Evolutionary conservation across 2,888 invertebrate species (phyloP).

Genomic region (Aspidapion aeneum): DNA sequence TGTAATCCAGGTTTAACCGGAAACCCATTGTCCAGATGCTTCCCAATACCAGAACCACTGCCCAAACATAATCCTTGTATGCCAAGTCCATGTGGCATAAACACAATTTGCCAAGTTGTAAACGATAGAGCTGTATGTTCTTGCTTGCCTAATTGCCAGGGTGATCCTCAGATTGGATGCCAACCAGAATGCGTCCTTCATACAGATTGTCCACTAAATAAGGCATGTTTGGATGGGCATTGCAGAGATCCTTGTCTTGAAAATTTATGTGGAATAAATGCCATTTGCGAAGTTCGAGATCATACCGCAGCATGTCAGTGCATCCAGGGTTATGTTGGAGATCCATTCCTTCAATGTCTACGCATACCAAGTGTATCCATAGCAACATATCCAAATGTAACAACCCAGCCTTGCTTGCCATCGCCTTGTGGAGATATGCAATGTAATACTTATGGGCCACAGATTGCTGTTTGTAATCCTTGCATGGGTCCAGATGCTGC

Average conservation of each 20-base stretch:
- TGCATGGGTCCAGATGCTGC: conserved; percentile 66
- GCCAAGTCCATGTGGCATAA: conserved; percentile 73
- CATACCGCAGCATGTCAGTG: conserved; percentile 83
- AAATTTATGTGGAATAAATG: conserved; percentile 75
- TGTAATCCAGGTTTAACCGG: conserved; percentile 71
- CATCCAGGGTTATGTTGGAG: conserved; percentile 69
- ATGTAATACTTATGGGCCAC: conserved; percentile 68
- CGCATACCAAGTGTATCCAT: conserved; percentile 43
- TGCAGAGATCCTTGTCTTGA: conserved; percentile 69
- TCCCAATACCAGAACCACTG: conserved; percentile 52
- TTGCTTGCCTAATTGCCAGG: conserved; percentile 71
- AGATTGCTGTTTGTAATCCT: conserved; percentile 76
- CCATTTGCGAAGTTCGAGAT: conserved; percentile 73
- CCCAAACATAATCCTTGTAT: conserved; percentile 65
- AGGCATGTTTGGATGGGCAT: conserved; percentile 72
- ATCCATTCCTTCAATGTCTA: conserved; percentile 74
- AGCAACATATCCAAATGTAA: conserved; percentile 44
- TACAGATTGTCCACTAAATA: conserved; percentile 71
- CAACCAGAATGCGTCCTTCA: conserved; percentile 79
- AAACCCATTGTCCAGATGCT: conserved; percentile 74
- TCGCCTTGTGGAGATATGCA: conserved; percentile 71
- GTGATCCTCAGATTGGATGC: conserved; percentile 75
- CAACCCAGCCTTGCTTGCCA: conserved; percentile 67
- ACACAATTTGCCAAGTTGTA: conserved; percentile 72
- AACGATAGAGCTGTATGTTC: conserved; percentile 71